Percentiles rank a stretch among this genome's conserved stretches.
phyloP scores from a whole-genome alignment of 2,797 vertebrate species.

The Alca torda region DNA sequence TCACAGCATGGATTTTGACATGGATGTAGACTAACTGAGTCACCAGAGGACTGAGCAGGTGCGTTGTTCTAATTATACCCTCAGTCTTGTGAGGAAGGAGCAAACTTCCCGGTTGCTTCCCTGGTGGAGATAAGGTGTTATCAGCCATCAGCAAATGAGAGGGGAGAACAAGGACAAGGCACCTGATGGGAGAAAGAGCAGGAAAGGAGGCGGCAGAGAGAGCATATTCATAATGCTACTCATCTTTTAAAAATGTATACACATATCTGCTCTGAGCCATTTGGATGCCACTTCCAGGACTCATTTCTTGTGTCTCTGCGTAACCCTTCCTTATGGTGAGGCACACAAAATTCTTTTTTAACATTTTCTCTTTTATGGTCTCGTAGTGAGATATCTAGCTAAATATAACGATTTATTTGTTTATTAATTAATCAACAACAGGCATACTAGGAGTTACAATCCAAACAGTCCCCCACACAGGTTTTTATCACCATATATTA shows the following conservation, averaged over 20 bases:
- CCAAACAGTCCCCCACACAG: conserved; percentile 16
- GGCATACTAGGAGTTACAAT: conserved; percentile 20
- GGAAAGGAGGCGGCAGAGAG: background rate
- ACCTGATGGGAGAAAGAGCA: conserved; percentile 50
- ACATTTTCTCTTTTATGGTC: background rate
- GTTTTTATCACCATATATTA: conserved; percentile 39
- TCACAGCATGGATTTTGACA: conserved; percentile 68
- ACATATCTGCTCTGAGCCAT: background rate
- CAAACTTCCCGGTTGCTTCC: conserved; percentile 60
- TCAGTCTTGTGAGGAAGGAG: conserved; percentile 55
- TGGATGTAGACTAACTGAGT: conserved; percentile 61
- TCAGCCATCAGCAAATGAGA: conserved; percentile 62
- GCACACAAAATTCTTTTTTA: background rate
- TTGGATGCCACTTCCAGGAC: background rate
- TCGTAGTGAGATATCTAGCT: background rate
- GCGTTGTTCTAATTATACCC: conserved; percentile 66
- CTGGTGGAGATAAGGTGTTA: conserved; percentile 65
- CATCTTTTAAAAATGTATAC: background rate
- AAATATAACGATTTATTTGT: conserved; percentile 47
- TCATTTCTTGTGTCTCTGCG: background rate
- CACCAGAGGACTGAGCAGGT: conserved; percentile 65
- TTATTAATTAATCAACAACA: conserved; percentile 49
- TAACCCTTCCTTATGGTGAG: background rate
- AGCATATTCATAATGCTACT: background rate
- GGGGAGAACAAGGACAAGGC: conserved; percentile 67